Percentiles rank a stretch among this genome's conserved stretches.
These are phyloP conservation scores for Ganaspis brasiliensis DNA, from an alignment of 2,888 invertebrate genomes.

Conservation along the genomic window DNA sequence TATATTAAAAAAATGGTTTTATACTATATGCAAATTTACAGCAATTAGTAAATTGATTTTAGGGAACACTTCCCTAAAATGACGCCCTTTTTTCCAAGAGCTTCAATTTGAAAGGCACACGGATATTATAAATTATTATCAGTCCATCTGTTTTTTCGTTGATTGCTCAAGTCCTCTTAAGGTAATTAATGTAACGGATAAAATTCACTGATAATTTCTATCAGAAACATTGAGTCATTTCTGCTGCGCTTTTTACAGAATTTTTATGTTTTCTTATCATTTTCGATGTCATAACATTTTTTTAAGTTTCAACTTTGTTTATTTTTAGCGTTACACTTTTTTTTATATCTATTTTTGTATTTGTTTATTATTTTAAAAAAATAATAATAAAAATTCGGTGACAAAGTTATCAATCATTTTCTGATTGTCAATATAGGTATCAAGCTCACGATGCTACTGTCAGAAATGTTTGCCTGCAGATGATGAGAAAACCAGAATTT, in stretches of 20 bases:
- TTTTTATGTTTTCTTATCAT: not conserved
- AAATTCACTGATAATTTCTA: conserved; percentile 6
- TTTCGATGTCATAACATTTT: not conserved
- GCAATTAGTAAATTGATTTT: not conserved
- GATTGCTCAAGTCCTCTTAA: conserved; percentile 1
- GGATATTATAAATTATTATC: not conserved
- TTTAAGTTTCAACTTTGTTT: too few species aligned
- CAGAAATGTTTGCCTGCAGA: conserved; percentile 9
- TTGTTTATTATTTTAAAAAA: too few species aligned
- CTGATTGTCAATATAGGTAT: not conserved
- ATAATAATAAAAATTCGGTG: too few species aligned
- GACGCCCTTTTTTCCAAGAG: not conserved
- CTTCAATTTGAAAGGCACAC: not conserved
- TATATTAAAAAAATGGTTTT: too few species aligned
- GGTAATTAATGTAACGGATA: not conserved
- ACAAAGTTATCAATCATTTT: not conserved
- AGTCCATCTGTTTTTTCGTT: conserved; percentile 8
- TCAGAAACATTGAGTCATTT: not conserved
- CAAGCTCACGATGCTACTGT: not conserved
- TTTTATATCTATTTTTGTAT: too few species aligned
- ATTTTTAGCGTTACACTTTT: too few species aligned
- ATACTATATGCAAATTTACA: not conserved
- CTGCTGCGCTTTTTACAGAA: not conserved
- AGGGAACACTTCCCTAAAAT: not conserved
- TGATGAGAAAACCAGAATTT: conserved; percentile 4